These are phyloP conservation scores for Lepidochitona cinerea DNA, from an alignment of 2,888 invertebrate species.

Conservation along the genomic window DNA sequence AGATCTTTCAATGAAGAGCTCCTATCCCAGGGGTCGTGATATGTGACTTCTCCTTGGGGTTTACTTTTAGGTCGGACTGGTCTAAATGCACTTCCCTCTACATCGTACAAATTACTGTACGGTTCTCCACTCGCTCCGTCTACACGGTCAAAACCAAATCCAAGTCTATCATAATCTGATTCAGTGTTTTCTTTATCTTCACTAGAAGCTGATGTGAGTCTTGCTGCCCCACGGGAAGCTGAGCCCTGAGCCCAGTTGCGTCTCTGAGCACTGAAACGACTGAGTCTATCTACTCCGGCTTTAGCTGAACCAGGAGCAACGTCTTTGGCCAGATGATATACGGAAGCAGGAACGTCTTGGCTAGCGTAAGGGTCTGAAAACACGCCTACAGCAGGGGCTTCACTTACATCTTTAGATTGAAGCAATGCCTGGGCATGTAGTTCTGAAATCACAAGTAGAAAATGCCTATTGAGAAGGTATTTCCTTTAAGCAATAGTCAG, in stretches of 20 bases:
- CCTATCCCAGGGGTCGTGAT: constrained; percentile 45
- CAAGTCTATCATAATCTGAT: background rate
- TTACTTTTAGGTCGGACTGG: background rate
- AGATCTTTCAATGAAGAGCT: constrained; percentile 7
- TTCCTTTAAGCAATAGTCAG: background rate
- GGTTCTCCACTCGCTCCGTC: background rate
- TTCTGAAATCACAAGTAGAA: background rate
- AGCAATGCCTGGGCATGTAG: constrained; percentile 4
- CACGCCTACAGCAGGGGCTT: background rate
- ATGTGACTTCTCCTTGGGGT: constrained; percentile 14
- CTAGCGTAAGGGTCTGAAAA: background rate
- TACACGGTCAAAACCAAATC: background rate
- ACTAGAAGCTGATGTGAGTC: background rate
- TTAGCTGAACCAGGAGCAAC: background rate
- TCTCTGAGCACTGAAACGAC: background rate
- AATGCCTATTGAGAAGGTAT: background rate
- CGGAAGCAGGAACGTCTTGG: background rate
- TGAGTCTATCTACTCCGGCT: background rate
- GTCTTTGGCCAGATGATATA: background rate
- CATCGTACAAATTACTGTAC: background rate
- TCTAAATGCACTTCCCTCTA: background rate
- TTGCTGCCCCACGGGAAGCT: background rate
- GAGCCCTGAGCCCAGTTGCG: background rate
- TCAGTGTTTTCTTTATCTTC: constrained; percentile 1
- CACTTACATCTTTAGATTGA: background rate